These are phyloP conservation scores for Gnatocerus cornutus DNA, from an alignment of 2,888 invertebrate species.

Conservation along the genomic window DNA sequence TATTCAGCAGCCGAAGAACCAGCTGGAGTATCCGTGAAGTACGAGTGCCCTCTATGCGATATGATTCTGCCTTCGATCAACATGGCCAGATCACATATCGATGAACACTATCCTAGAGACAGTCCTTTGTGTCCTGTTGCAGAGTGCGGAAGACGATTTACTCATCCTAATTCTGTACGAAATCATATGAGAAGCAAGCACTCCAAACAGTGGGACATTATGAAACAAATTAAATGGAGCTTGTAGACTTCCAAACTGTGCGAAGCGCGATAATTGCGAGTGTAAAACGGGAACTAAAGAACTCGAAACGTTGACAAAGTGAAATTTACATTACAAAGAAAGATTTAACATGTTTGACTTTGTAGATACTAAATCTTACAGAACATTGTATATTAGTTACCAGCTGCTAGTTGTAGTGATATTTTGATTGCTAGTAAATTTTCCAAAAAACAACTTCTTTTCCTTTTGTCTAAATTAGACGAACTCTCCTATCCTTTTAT, in stretches of 20 bases:
- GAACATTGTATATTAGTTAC: constrained; percentile 37
- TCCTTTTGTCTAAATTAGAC: neutral
- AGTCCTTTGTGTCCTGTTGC: constrained; percentile 87
- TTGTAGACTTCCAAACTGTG: constrained; percentile 60
- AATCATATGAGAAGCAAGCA: constrained; percentile 92
- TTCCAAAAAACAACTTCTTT: constrained; percentile 28
- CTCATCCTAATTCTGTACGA: constrained; percentile 89
- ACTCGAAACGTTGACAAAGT: constrained; percentile 10
- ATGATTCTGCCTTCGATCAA: constrained; percentile 79
- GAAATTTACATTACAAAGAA: constrained; percentile 25
- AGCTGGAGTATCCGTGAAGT: constrained; percentile 67
- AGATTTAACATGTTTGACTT: constrained; percentile 52
- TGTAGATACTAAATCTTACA: constrained; percentile 23
- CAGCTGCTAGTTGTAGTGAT: constrained; percentile 45
- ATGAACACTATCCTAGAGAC: constrained; percentile 89
- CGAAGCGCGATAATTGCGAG: constrained; percentile 23
- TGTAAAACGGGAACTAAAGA: constrained; percentile 33
- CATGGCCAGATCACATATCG: constrained; percentile 83
- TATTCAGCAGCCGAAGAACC: constrained; percentile 66
- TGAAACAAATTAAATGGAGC: constrained; percentile 87
- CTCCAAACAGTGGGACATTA: constrained; percentile 86
- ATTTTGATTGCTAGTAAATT: constrained; percentile 49
- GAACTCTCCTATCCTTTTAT: too few species aligned
- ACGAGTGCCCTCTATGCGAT: constrained; percentile 84
- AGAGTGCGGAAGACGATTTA: constrained; percentile 83